Evolutionary conservation across 2,113 vertebrate genomes (phyloP).

Genomic region (Phoxinus phoxinus): DNA sequence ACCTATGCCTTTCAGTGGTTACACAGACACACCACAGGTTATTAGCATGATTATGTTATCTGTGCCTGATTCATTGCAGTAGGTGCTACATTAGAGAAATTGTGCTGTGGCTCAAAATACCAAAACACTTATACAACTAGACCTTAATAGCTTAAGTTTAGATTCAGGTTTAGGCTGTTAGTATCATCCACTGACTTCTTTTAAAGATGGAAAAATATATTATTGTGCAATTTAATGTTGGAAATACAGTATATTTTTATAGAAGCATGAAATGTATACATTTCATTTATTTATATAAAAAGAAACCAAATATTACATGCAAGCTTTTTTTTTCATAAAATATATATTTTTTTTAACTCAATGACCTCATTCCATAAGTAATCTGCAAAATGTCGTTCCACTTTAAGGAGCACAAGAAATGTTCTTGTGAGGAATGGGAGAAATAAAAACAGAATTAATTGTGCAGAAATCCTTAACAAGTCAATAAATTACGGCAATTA

Average conservation of each 20-base stretch:
- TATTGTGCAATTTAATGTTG: neutral
- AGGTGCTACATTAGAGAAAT: neutral
- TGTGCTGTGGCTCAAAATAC: neutral
- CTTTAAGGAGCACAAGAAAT: neutral
- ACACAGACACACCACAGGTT: slow-evolving; percentile 10
- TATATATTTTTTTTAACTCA: neutral
- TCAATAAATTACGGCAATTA: slow-evolving; percentile 78
- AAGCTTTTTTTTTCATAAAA: neutral
- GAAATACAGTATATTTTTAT: neutral
- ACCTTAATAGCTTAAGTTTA: neutral
- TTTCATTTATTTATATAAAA: neutral
- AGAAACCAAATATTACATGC: neutral
- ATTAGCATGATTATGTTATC: neutral
- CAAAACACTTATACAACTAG: neutral
- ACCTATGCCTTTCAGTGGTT: slow-evolving; percentile 9
- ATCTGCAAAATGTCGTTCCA: neutral
- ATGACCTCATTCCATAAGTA: neutral
- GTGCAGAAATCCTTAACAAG: slow-evolving; percentile 77
- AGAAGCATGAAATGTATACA: too few species aligned
- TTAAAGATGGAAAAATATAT: neutral
- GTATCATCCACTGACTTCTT: neutral
- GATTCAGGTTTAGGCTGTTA: neutral
- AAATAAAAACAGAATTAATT: slow-evolving; percentile 71
- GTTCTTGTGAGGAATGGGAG: slow-evolving; percentile 19
- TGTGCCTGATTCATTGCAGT: neutral